Conservation (phyloP, 2,113 vertebrate species). For the Morone chrysops region DNA sequence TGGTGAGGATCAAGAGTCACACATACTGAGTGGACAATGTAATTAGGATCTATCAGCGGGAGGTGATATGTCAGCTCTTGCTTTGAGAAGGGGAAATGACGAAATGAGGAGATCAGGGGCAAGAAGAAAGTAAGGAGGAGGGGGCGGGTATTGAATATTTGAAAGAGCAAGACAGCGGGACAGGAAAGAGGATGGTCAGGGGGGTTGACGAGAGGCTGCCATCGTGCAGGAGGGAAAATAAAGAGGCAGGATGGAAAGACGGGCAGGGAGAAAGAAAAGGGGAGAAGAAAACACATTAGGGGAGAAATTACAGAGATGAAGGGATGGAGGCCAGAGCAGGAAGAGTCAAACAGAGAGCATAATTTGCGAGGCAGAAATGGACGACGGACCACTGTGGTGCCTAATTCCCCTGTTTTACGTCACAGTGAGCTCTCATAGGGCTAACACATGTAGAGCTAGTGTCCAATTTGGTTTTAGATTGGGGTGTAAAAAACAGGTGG, state of each 20-base stretch:
- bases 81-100: neutral
- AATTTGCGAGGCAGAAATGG: slow-evolving; percentile 53
- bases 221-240: slow-evolving; percentile 6
- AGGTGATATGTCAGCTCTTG: slow-evolving; percentile 22
- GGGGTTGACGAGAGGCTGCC: slow-evolving; percentile 4
- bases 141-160: neutral
- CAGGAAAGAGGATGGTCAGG: neutral
- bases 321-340: slow-evolving; percentile 33
- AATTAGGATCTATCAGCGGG: slow-evolving; percentile 30
- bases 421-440: slow-evolving; percentile 33
- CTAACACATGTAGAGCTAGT: slow-evolving; percentile 27
- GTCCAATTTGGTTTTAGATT: slow-evolving; percentile 27
- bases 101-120: slow-evolving; percentile 27
- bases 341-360: slow-evolving; percentile 58
- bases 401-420: slow-evolving; percentile 40
- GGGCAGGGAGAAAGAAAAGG: slow-evolving; percentile 10
- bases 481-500: neutral
- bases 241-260: slow-evolving; percentile 6
- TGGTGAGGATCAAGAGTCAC: neutral
- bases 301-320: slow-evolving; percentile 47
- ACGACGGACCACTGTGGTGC: slow-evolving; percentile 37
- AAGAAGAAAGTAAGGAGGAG: neutral
- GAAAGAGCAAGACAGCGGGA: slow-evolving; percentile 17
- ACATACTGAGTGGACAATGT: slow-evolving; percentile 4
- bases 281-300: slow-evolving; percentile 28